Evolutionary conservation across 2,113 vertebrate species (phyloP).

Genomic region (Tachycineta bicolor): DNA sequence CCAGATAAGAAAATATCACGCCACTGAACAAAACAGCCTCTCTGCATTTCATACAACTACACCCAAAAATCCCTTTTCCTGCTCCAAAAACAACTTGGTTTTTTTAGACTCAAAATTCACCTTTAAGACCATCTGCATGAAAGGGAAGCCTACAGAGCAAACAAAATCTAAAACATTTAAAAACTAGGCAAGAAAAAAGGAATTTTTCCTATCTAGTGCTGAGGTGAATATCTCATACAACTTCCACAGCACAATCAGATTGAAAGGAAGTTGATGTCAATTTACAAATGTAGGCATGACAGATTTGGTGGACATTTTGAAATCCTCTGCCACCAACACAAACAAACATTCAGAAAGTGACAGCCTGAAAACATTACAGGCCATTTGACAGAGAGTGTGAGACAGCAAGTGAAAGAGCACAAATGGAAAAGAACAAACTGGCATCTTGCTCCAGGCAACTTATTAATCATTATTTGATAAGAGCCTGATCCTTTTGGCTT

Average conservation of each 20-base stretch:
- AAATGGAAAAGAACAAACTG: background rate
- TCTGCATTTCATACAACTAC: background rate
- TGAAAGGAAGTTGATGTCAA: background rate
- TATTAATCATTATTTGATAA: background rate
- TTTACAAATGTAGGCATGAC: background rate
- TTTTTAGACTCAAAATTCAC: background rate
- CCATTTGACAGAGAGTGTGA: background rate
- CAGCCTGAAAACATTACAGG: background rate
- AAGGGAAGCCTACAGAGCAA: background rate
- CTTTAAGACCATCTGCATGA: background rate
- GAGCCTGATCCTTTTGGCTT: background rate
- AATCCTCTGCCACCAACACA: background rate
- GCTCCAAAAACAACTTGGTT: rapidly evolving
- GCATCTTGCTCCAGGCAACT: background rate
- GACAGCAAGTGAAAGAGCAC: background rate
- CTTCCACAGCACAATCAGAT: background rate
- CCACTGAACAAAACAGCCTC: background rate
- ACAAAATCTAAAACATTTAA: background rate
- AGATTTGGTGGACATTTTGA: background rate
- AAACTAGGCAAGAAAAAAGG: background rate
- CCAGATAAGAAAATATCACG: background rate
- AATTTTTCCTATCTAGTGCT: background rate
- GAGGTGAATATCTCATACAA: background rate
- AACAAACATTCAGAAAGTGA: background rate
- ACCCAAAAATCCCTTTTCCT: background rate